Evolutionary conservation across 2,113 vertebrate genomes (phyloP), one percentile per base, ranked within the genome.

Genomic region (Hyla sarda): DNA sequence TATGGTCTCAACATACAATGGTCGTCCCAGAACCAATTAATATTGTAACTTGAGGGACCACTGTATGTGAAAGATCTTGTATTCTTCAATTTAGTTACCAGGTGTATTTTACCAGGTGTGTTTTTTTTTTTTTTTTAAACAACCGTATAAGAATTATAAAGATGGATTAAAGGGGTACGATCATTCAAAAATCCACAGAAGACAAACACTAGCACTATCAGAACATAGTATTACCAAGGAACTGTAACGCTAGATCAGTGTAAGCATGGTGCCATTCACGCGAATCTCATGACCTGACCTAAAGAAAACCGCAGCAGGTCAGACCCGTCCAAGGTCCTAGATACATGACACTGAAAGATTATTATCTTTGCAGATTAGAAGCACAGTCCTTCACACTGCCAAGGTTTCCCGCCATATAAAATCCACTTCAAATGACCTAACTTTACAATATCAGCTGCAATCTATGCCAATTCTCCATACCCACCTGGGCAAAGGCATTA

Each of bases 251-350:
- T 21, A 72, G 69, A 23, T 72, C 34, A 21, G 23, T 25, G 30
- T 32, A 30, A 21, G 3, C 9, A 8, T 72, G 69, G 34, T 72
- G 34, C 21, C 69, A 37, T 23, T 72, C 69, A 2, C 34, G 10
- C 34, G 23, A 11, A 72, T 72, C 69, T 21, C 69, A 11, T 45
- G 71, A 73, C 19, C 34, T 41, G 30, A 45, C 23, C 14, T 73
- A 45, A 41, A 41, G 19, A 41, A 25, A 67, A 11, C 34, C 23
- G n/a, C 19, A 72, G 32, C 32, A 41, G 67, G 30, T 72, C 32
- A n/a, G 21, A 45, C 34, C n/a, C 28, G 32, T 37, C 76, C 76
- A 80, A 80, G 77, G 78, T 62, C 56, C 47, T 45, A 45, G 34
- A 28, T 16, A 58, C 3, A 2, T 2, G 13, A 34, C 47, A 25